Conservation (phyloP, 2,888 invertebrate genomes). For the Polymixis lichenea region DNA sequence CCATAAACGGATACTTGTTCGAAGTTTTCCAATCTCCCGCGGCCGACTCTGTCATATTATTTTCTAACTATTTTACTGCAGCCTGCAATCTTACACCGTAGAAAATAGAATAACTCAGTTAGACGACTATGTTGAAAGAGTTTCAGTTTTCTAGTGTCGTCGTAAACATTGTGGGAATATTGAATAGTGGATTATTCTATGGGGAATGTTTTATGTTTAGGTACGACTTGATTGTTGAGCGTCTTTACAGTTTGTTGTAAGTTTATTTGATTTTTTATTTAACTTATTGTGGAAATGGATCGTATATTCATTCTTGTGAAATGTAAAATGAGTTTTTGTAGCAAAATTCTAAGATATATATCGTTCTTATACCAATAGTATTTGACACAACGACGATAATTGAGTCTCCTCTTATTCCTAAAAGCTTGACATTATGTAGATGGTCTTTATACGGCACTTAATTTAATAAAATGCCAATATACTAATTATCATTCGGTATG, state of each 20-base stretch:
- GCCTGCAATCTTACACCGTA: slow-evolving; percentile 75
- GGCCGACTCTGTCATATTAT: slow-evolving; percentile 79
- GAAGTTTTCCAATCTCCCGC: slow-evolving; percentile 81
- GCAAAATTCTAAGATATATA: background rate
- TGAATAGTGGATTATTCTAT: slow-evolving; percentile 64
- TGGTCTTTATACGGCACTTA: background rate
- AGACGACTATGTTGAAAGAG: slow-evolving; percentile 69
- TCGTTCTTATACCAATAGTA: too few species aligned
- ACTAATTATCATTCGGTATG: background rate
- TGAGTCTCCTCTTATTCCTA: background rate
- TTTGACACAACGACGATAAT: background rate
- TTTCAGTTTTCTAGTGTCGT: slow-evolving; percentile 63
- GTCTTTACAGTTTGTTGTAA: slow-evolving; percentile 11
- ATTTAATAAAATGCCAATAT: background rate
- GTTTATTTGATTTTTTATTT: slow-evolving; percentile 27
- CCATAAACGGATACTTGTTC: slow-evolving; percentile 74
- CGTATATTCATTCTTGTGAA: background rate
- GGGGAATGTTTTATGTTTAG: slow-evolving; percentile 57
- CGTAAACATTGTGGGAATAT: slow-evolving; percentile 71
- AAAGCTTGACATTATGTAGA: background rate
- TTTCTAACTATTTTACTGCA: slow-evolving; percentile 82
- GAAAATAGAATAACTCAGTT: slow-evolving; percentile 69
- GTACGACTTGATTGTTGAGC: slow-evolving; percentile 41
- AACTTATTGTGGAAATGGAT: slow-evolving; percentile 15
- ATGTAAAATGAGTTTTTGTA: background rate